Base-by-base conservation (phyloP, 2,113 vertebrate species). In the Setophaga kirtlandii region DNA sequence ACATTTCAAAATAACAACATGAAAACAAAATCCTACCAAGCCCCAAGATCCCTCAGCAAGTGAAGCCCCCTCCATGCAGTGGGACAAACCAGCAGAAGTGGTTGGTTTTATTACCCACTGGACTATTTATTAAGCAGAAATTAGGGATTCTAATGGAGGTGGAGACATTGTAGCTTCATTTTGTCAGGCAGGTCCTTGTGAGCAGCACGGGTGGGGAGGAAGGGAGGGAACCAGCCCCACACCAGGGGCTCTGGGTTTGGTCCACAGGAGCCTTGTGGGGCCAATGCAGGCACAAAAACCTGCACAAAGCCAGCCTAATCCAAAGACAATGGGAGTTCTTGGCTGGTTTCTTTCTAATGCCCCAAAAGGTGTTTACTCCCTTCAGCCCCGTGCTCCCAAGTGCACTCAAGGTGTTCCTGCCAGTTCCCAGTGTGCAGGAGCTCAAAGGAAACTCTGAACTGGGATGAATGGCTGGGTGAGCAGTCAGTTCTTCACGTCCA, bases 81-180 rank as follows among this genome's bases (percentile, higher is more conserved):
- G 4, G 46, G 69, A 13, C 25, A 62, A 86, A 33, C 9, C 31
- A 73, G 24, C 14, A 59, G 68, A 31, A 70, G 24, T 1, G 15
- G 17, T 44, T 44, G 33, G 22, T 28, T 56, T 80, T 69, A 30
- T 39, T 30, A 23, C 30, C 15, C 24, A 3, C 17, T 15, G 47
- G 33, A 31, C 9, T 16, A 35, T 41, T 93, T 30, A 35, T 28
- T 41, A n/a, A 42, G 35, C 11, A 87, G 47, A 68, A 92, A 75
- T 59, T 3, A 47, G 21, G 33, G 42, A 39, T 35, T 68, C 1
- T 37, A 37, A 0, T 4, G 59, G 76, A 60, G 41, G 22, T 1
- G 6, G 35, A 78, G 52, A 24, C 30, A 13, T 28, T 15, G 16
- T 25, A 42, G 19, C 17, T 49, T 70, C 18, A 4, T 67, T 78